Base-by-base conservation (phyloP, 2,888 invertebrate genomes). In the Stegana nigrithorax region DNA sequence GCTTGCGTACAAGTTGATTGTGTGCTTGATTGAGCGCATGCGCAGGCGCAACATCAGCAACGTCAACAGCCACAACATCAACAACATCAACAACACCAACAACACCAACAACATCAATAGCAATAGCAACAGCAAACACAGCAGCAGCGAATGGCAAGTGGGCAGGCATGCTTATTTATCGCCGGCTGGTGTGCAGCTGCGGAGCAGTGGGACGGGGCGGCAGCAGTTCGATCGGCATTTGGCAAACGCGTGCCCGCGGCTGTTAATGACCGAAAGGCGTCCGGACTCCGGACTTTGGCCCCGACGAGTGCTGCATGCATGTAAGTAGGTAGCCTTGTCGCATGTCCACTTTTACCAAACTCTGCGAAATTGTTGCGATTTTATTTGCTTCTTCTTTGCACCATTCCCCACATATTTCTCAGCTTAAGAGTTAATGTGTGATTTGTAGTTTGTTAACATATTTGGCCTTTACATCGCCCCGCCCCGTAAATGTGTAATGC, bases 251-350 rank as follows among this genome's bases (percentile, higher is more conserved):
- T 47, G 47, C 47, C 47, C 25, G n/a, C 4, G 17, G n/a, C 47
- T n/a, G 21, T 47, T 47, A 25, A 25, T 47, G 47, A 21, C 47
- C 25, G 25, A 47, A 47, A 17, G 47, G 21, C 47, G 47, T 25
- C 47, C n/a, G n/a, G n/a, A n/a, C n/a, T n/a, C n/a, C n/a, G 53
- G 53, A 55, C 53, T 55, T 55, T 55, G 53, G 47, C 23, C 47
- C 12, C 21, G 25, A 8, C 47, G 25, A 23, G n/a, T n/a, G n/a
- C n/a, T 39, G 17, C 39, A 55, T 14, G 14, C 7, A 47, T 51
- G 51, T 14, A 51, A 21, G 53, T 55, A 55, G 36, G 53, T 36
- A 55, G 36, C 53, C 53, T 55, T 55, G 53, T 36, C 21, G 36
- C 36, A 55, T 55, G 32, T 39, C 32, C 47, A 25, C 47, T 1